Evolutionary conservation across 2,797 vertebrate species (phyloP), one percentile per base, ranked within the genome.

Genomic region (Chelon labrosus): DNA sequence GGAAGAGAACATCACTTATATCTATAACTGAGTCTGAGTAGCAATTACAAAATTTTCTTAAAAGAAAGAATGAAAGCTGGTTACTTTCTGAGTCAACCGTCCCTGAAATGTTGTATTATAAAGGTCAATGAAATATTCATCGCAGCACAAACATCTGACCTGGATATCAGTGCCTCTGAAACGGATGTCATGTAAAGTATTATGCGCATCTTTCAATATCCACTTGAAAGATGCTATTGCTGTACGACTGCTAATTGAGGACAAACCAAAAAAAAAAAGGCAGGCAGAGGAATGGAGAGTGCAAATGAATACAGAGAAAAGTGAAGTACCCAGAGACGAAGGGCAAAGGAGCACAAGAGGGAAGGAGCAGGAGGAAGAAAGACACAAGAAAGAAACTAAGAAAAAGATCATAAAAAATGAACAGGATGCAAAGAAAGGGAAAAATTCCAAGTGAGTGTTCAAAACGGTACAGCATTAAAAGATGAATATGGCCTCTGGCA

Each of bases 81-180:
- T 54, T 10, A 5, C 1, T 44, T n/a, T 44, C 37, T 27, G 20
- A 58, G 16, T 55, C 53, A 31, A 25, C 79, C 39, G 58, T 57
- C 46, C 31, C 38, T 70, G 42, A 66, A 65, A 79, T 60, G 31
- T 44, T 46, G 22, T 56, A 42, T 57, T 19, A 41, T 60, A 41
- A 72, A 64, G 58, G 20, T 67, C 55, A 71, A 80, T 87, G 19
- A 72, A 85, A 75, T 83, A 88, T 85, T 77, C 57, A 91, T 70
- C 35, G 37, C 20, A 49, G 37, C 42, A 51, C 41, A 77, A 59
- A 76, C 46, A 31, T 65, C 25, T 74, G 52, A 77, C 62, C 44
- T 54, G 38, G 38, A 78, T 77, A 55, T 55, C 47, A 19, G 49
- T 42, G 47, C 27, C 46, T 38, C 41, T 54, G 25, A 47, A 52